These are phyloP conservation scores for Acipenser transmontanus DNA, from an alignment of 2,797 vertebrate genomes.

Conservation along the genomic window DNA sequence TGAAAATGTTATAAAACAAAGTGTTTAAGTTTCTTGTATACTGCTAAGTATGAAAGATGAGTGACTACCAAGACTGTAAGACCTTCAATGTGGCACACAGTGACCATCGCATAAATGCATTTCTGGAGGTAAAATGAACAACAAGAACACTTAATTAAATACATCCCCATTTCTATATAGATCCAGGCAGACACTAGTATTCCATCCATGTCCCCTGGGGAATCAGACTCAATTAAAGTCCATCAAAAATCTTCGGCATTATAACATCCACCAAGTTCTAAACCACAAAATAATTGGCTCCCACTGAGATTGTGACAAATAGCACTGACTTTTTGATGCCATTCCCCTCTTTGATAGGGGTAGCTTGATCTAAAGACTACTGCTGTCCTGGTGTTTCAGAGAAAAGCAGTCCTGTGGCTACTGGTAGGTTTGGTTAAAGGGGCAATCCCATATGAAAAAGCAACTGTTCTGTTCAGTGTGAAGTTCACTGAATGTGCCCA, in stretches of 20 bases:
- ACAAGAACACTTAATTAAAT: too few relatives aligned
- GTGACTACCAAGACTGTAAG: too few relatives aligned
- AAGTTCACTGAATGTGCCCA: too few relatives aligned
- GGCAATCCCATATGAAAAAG: not conserved
- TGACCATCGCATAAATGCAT: too few relatives aligned
- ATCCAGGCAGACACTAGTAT: not conserved
- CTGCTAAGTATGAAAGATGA: too few relatives aligned
- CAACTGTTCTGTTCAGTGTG: not conserved
- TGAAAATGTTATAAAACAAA: too few relatives aligned
- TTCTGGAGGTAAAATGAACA: too few relatives aligned
- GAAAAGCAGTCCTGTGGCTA: not conserved
- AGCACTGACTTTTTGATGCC: conserved; percentile 8
- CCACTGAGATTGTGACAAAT: conserved; percentile 8
- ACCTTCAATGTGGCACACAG: too few relatives aligned
- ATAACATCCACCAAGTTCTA: not conserved
- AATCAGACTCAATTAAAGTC: not conserved
- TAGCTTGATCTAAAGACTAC: not conserved
- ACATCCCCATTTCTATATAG: too few relatives aligned
- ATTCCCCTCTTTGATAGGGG: conserved; percentile 3
- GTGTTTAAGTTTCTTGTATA: too few relatives aligned
- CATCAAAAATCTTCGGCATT: not conserved
- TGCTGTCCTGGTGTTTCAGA: conserved; percentile 1
- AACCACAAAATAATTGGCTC: conserved; percentile 1
- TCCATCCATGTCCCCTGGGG: not conserved
- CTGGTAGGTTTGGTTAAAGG: not conserved